Evolutionary conservation across 1,140 invertebrate species (phyloP).

Genomic region (Pogonomyrmex californicus): DNA sequence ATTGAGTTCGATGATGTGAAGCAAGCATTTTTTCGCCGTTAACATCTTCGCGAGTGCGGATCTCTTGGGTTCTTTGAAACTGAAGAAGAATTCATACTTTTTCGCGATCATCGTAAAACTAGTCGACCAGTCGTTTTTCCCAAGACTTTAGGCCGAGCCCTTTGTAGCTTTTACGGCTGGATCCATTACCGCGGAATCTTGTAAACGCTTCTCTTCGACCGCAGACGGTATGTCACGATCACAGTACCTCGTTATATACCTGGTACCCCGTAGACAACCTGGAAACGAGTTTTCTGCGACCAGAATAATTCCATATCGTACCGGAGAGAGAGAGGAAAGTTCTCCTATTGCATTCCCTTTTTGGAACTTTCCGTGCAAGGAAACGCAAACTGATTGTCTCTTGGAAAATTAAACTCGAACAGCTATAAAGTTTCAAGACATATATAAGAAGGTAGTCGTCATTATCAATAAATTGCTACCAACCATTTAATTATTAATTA

Average conservation of each 20-base stretch:
- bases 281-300: constrained; percentile 30
- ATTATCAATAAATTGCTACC: neutral
- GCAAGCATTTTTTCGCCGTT: neutral
- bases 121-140: constrained; percentile 44
- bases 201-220: constrained; percentile 58
- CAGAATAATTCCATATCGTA: constrained; percentile 33
- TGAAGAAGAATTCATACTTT: constrained; percentile 43
- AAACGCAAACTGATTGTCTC: neutral
- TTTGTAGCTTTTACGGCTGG: constrained; percentile 60
- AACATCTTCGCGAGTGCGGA: neutral
- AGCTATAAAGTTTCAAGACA: neutral
- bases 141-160: constrained; percentile 57
- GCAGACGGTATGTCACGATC: constrained; percentile 45
- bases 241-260: constrained; percentile 25
- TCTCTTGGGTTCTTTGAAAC: constrained; percentile 38
- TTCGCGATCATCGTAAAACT: constrained; percentile 61
- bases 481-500: neutral
- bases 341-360: neutral
- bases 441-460: neutral
- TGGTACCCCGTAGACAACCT: neutral
- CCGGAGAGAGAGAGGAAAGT: neutral
- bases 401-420: constrained; percentile 9
- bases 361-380: neutral
- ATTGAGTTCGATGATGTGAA: neutral
- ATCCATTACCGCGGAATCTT: constrained; percentile 67